Conservation (phyloP, 2,888 invertebrate genomes). For the Drosophila ezoana region DNA sequence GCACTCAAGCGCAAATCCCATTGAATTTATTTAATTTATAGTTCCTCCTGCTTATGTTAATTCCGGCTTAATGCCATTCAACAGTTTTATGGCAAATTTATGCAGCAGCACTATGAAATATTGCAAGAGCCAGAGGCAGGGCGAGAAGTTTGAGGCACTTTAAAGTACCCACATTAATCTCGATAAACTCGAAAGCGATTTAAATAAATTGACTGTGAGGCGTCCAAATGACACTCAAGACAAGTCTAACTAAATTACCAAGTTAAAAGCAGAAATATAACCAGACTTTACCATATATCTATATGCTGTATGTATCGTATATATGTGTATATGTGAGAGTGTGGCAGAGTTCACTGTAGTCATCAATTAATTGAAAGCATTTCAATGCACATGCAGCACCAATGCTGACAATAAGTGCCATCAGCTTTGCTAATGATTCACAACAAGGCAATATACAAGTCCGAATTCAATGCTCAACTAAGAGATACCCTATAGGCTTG, state of each 20-base stretch:
- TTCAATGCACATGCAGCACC: conserved; percentile 50
- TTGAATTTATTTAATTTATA: conserved; percentile 70
- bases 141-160: conserved; percentile 10
- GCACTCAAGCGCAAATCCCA: conserved; percentile 59
- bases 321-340: background rate
- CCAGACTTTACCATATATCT: background rate
- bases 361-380: conserved; percentile 59
- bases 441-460: conserved; percentile 17
- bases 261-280: background rate
- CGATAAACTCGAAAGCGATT: conserved; percentile 46
- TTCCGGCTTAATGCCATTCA: conserved; percentile 56
- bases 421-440: conserved; percentile 59
- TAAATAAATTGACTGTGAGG: conserved; percentile 60
- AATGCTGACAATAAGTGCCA: conserved; percentile 39
- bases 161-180: conserved; percentile 56
- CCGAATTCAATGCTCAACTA: background rate
- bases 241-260: conserved; percentile 20
- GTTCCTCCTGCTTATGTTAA: conserved; percentile 64
- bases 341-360: conserved; percentile 16
- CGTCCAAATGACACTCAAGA: conserved; percentile 12
- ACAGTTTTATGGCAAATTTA: conserved; percentile 72
- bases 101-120: conserved; percentile 61
- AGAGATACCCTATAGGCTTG: conserved; percentile 6
- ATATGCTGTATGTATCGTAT: background rate
- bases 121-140: conserved; percentile 7